Evolutionary conservation across 1,140 invertebrate genomes (phyloP).

Genomic region (Caerostris extrusa): DNA sequence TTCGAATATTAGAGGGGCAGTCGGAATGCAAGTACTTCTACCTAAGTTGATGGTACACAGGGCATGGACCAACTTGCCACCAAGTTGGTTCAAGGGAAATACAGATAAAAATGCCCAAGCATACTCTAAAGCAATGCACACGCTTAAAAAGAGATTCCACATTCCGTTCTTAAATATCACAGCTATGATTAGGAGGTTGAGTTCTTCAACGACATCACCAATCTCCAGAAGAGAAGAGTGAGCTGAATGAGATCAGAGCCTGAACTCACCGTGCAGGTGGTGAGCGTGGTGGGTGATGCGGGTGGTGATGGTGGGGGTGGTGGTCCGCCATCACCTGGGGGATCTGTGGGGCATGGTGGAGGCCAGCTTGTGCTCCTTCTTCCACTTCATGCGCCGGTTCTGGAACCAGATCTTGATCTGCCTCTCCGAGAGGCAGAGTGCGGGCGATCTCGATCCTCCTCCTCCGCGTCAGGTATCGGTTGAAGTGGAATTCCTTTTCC

Average conservation of each 20-base stretch:
- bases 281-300: slow-evolving; percentile 71
- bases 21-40: too few relatives aligned
- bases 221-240: background rate
- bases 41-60: too few relatives aligned
- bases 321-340: slow-evolving; percentile 82
- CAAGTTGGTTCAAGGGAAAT: background rate
- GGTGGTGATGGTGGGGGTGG: slow-evolving; percentile 73
- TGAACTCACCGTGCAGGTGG: slow-evolving; percentile 75
- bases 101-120: background rate
- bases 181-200: slow-evolving; percentile 43
- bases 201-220: background rate
- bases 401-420: slow-evolving; percentile 93
- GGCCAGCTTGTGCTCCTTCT: slow-evolving; percentile 99
- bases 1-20: background rate
- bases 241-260: slow-evolving; percentile 27
- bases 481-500: slow-evolving; percentile 87
- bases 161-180: slow-evolving; percentile 26
- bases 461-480: slow-evolving; percentile 86
- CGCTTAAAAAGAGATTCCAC: slow-evolving; percentile 9
- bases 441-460: slow-evolving; percentile 94
- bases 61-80: background rate
- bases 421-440: slow-evolving; percentile 92
- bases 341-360: slow-evolving; percentile 84
- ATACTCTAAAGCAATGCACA: background rate
- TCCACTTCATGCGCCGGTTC: slow-evolving; percentile 99